These are phyloP conservation scores for Piscicola geometra DNA, from an alignment of 2,888 invertebrate species.

Conservation along the genomic window DNA sequence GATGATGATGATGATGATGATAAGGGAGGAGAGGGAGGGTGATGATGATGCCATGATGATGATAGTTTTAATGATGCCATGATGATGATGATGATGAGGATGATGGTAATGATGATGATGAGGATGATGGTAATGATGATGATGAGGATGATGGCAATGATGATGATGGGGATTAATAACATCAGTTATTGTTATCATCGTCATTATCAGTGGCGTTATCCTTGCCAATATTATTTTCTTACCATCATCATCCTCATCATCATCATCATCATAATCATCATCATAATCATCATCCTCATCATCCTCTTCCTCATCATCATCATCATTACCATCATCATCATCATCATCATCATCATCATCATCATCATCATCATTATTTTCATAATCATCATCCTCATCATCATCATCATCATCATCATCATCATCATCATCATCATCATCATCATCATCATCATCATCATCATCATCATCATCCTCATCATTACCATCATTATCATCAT, in stretches of 20 bases:
- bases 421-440: background rate
- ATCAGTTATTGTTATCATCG: background rate
- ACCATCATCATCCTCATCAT: background rate
- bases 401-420: background rate
- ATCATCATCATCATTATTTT: background rate
- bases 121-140: too few species aligned
- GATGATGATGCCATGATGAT: too few species aligned
- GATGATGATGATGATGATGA: too few species aligned
- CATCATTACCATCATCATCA: background rate
- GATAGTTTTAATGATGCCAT: too few species aligned
- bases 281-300: background rate
- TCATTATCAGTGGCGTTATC: background rate
- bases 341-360: background rate
- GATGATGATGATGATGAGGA: too few species aligned
- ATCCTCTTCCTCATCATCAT: background rate
- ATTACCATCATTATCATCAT: background rate
- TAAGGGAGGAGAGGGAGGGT: too few species aligned
- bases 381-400: background rate
- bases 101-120: too few species aligned
- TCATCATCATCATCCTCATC: background rate
- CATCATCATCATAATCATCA: background rate
- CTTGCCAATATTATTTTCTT: background rate
- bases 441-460: background rate
- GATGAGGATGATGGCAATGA: too few species aligned
- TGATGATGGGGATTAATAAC: too few species aligned